Percentiles rank a stretch among this genome's conserved stretches.
phyloP scores from a whole-genome alignment of 92 coral and sea anemone genomes.

The Porites evermanni region DNA sequence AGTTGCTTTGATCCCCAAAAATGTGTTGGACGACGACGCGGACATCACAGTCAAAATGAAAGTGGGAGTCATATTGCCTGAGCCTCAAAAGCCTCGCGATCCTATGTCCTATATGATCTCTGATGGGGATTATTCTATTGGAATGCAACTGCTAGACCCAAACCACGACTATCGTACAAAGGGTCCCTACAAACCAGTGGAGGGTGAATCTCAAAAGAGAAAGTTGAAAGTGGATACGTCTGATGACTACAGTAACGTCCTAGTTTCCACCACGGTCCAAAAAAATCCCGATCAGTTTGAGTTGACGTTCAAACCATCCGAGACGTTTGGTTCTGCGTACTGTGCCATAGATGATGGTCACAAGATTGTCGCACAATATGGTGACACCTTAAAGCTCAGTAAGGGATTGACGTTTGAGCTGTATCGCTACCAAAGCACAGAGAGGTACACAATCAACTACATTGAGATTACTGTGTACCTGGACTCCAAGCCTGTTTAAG shows the following conservation, averaged over 20 bases:
- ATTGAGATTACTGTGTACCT: constrained; percentile 52
- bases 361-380: constrained; percentile 57
- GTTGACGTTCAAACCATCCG: constrained; percentile 53
- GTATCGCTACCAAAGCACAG: constrained; percentile 61
- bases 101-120: constrained; percentile 73
- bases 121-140: constrained; percentile 53
- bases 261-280: constrained; percentile 7
- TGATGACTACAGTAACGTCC: background rate
- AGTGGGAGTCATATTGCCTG: constrained; percentile 66
- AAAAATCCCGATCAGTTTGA: constrained; percentile 79
- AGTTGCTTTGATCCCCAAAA: constrained; percentile 35
- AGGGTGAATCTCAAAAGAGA: constrained; percentile 23
- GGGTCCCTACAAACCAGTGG: constrained; percentile 69
- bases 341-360: constrained; percentile 79
- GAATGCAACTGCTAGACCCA: constrained; percentile 70
- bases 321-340: constrained; percentile 68
- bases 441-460: constrained; percentile 68
- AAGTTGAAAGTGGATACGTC: constrained; percentile 38
- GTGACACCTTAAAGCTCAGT: constrained; percentile 29
- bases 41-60: constrained; percentile 68
- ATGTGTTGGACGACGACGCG: constrained; percentile 19
- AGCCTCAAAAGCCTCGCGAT: constrained; percentile 59
- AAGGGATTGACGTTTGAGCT: constrained; percentile 64
- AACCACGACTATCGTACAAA: constrained; percentile 46
- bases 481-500: constrained; percentile 39